phyloP scores from a whole-genome alignment of 2,797 vertebrate species.

The Scomberomorus guttatus region DNA sequence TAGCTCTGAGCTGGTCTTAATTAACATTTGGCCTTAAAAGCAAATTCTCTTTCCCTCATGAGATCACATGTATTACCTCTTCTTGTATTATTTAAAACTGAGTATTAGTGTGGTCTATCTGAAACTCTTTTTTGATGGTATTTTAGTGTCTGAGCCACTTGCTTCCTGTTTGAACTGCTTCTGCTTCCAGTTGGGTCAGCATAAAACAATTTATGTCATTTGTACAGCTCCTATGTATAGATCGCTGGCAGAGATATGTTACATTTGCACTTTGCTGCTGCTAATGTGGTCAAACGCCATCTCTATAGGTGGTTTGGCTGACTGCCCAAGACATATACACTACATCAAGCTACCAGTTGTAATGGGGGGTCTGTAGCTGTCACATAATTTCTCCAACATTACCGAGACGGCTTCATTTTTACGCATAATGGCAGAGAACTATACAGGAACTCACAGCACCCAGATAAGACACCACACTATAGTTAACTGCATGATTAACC shows the following conservation, averaged over 20 bases:
- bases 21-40: neutral
- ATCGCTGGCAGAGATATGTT: slow-evolving; percentile 29
- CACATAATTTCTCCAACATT: slow-evolving; percentile 39
- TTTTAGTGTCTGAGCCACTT: neutral
- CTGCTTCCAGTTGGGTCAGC: neutral
- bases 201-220: slow-evolving; percentile 4
- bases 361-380: slow-evolving; percentile 35
- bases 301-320: slow-evolving; percentile 52
- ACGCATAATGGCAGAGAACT: neutral
- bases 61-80: neutral
- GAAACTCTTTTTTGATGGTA: neutral
- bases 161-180: neutral
- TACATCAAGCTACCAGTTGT: slow-evolving; percentile 36
- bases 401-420: slow-evolving; percentile 36
- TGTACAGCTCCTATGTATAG: neutral
- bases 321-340: slow-evolving; percentile 27
- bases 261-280: slow-evolving; percentile 39
- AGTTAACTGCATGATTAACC: neutral
- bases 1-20: slow-evolving; percentile 8
- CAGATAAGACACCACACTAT: slow-evolving; percentile 13
- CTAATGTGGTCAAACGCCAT: slow-evolving; percentile 24
- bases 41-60: neutral
- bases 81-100: neutral
- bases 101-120: neutral
- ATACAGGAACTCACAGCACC: slow-evolving; percentile 7